Evolutionary conservation across 2,888 invertebrate genomes (phyloP).

Genomic region (Eristalis intricaria): DNA sequence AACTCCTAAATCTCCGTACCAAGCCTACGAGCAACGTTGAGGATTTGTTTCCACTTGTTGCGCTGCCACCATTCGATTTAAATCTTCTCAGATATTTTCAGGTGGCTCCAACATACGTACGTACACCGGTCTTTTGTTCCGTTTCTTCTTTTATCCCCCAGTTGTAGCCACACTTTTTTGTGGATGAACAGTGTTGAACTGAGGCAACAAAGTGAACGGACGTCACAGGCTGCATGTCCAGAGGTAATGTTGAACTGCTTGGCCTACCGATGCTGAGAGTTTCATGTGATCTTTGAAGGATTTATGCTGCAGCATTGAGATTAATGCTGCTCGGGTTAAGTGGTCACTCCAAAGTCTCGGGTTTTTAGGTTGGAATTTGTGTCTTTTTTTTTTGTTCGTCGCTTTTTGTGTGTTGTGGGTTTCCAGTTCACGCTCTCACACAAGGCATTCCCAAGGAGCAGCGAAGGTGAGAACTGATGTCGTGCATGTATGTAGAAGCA

Average conservation of each 20-base stretch:
- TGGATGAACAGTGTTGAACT: slow-evolving; percentile 32
- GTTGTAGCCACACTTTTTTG: slow-evolving; percentile 13
- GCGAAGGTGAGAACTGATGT: slow-evolving; percentile 44
- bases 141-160: slow-evolving; percentile 20
- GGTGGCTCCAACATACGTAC: slow-evolving; percentile 63
- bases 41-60: slow-evolving; percentile 67
- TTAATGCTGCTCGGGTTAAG: slow-evolving; percentile 54
- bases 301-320: slow-evolving; percentile 57
- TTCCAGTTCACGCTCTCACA: slow-evolving; percentile 50
- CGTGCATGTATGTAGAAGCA: neutral
- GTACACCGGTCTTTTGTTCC: slow-evolving; percentile 28
- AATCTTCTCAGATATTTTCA: slow-evolving; percentile 66
- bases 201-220: slow-evolving; percentile 55
- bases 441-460: slow-evolving; percentile 24
- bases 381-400: neutral
- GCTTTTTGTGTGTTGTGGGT: slow-evolving; percentile 3
- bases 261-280: slow-evolving; percentile 54
- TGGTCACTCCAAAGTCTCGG: slow-evolving; percentile 53
- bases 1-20: slow-evolving; percentile 29
- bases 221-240: slow-evolving; percentile 50
- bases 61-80: slow-evolving; percentile 56
- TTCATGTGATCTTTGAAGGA: slow-evolving; percentile 65
- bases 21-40: slow-evolving; percentile 15
- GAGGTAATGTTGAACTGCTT: slow-evolving; percentile 55
- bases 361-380: neutral